Percentiles rank a stretch among this genome's conserved stretches.
Conservation (phyloP, 2,797 vertebrate species). For the Alfaro cultratus region DNA sequence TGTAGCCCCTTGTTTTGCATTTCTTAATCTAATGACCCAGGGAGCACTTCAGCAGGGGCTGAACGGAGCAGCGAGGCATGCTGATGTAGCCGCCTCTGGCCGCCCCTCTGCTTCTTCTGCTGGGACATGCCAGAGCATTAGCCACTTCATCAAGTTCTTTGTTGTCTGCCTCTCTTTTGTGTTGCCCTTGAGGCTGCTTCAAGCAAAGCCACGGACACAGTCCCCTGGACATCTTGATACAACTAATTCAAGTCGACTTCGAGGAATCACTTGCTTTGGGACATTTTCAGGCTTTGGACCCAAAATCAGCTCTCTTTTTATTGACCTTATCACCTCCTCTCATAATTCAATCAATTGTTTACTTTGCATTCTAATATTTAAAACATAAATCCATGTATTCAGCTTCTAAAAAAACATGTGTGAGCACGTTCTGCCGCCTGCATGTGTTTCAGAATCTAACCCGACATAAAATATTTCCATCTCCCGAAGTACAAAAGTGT, state of each 20-base stretch:
- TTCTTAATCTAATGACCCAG: constrained; percentile 75
- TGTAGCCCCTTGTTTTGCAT: constrained; percentile 55
- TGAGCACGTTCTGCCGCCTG: constrained; percentile 12
- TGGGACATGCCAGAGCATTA: constrained; percentile 82
- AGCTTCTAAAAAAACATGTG: constrained; percentile 1
- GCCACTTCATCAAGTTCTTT: constrained; percentile 83
- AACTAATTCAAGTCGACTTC: constrained; percentile 69
- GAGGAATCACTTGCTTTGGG: constrained; percentile 56
- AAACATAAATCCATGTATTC: background rate
- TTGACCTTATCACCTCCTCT: constrained; percentile 30
- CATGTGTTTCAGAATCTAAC: constrained; percentile 49
- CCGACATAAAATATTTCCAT: constrained; percentile 63
- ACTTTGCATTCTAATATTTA: background rate
- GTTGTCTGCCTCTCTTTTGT: constrained; percentile 78
- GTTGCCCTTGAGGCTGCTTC: constrained; percentile 75
- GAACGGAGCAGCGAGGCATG: constrained; percentile 73
- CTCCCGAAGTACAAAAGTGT: constrained; percentile 64
- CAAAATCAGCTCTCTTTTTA: constrained; percentile 24
- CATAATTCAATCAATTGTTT: constrained; percentile 1
- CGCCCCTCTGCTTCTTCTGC: constrained; percentile 73
- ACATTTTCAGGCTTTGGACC: constrained; percentile 14
- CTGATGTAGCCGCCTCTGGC: constrained; percentile 65
- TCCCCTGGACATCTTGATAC: constrained; percentile 66
- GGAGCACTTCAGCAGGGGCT: constrained; percentile 65
- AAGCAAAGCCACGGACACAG: constrained; percentile 54